A percentile compares a stretch with the other conserved stretches of the same genome.
phyloP scores from a whole-genome alignment of 2,113 vertebrate species.

The Pica pica region DNA sequence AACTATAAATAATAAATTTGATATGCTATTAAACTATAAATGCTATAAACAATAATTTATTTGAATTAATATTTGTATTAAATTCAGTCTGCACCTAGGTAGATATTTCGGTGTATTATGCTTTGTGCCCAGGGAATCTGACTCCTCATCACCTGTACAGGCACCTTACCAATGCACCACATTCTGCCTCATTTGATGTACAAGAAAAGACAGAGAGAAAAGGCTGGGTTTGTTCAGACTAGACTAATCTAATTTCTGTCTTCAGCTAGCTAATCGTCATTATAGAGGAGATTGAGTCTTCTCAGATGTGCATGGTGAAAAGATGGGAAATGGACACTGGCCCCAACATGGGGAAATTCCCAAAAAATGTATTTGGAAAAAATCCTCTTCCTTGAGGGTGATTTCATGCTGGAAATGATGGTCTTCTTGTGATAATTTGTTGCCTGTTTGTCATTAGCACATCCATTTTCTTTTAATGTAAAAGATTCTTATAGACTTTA shows the following conservation, averaged over 20 bases:
- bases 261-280: background rate
- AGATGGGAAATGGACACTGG: background rate
- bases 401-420: background rate
- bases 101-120: background rate
- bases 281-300: background rate
- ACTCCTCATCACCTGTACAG: background rate
- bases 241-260: background rate
- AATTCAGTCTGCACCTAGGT: background rate
- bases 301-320: background rate
- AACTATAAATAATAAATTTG: background rate
- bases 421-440: background rate
- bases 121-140: background rate
- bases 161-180: background rate
- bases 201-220: background rate
- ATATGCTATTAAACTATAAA: background rate
- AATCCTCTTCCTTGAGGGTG: fast-evolving
- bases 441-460: background rate
- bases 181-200: background rate
- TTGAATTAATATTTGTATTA: background rate
- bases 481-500: background rate
- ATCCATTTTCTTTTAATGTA: background rate
- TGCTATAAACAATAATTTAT: background rate
- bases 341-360: background rate
- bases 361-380: background rate
- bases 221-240: background rate